These are phyloP conservation scores for Nesidiocoris tenuis DNA, from an alignment of 2,888 invertebrate species.

Conservation along the genomic window DNA sequence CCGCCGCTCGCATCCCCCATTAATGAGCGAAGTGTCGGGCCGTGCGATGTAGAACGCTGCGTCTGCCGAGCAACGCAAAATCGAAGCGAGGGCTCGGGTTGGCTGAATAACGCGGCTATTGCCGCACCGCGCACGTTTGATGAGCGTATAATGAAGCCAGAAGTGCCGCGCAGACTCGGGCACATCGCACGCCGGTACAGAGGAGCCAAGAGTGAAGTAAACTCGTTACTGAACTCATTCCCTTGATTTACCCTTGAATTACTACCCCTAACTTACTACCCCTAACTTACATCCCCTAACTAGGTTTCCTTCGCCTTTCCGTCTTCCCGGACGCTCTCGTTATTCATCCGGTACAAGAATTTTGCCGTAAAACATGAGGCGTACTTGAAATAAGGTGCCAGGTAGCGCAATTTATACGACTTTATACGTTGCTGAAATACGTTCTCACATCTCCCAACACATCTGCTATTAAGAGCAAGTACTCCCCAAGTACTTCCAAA, in stretches of 20 bases:
- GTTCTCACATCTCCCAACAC: too few species aligned
- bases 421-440: too few species aligned
- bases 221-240: neutral
- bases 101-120: neutral
- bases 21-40: neutral
- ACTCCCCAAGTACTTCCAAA: too few species aligned
- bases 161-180: neutral
- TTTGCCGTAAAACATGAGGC: neutral
- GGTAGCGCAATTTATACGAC: too few species aligned
- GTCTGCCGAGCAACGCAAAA: neutral
- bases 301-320: neutral
- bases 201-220: neutral
- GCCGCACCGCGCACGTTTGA: neutral
- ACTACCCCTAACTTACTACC: neutral
- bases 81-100: neutral
- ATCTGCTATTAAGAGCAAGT: too few species aligned
- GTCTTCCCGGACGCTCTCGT: neutral
- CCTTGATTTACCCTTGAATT: neutral
- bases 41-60: neutral
- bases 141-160: neutral
- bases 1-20: neutral
- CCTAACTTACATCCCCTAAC: neutral
- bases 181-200: too few species aligned
- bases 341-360: neutral
- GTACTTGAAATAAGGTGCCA: too few species aligned